These are phyloP conservation scores for Kryptopterus vitreolus DNA, from an alignment of 2,797 vertebrate species.

Conservation along the genomic window DNA sequence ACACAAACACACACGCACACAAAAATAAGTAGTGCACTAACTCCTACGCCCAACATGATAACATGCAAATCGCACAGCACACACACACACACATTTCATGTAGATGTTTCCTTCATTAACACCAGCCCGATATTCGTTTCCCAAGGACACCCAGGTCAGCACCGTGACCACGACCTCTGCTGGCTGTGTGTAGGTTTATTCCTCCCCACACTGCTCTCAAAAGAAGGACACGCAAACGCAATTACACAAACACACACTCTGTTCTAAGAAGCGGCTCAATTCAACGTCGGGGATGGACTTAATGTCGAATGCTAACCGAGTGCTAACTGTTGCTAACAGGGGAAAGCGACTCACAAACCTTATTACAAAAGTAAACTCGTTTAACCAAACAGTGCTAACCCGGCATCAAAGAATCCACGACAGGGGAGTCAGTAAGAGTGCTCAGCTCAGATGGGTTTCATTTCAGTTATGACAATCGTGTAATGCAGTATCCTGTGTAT, in stretches of 20 bases:
- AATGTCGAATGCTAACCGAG: conserved; percentile 21
- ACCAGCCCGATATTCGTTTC: conserved; percentile 70
- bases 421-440: neutral
- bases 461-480: neutral
- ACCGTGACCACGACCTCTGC: conserved; percentile 15
- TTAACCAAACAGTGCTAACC: conserved; percentile 17
- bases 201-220: neutral
- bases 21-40: conserved; percentile 4
- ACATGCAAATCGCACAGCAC: conserved; percentile 1
- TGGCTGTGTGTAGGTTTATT: conserved; percentile 13
- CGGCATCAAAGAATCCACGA: conserved; percentile 1
- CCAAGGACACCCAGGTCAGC: conserved; percentile 50
- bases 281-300: conserved; percentile 17
- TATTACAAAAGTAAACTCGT: conserved; percentile 1
- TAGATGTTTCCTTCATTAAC: conserved; percentile 59
- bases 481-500: neutral
- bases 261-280: neutral
- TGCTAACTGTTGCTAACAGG: conserved; percentile 10
- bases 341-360: neutral
- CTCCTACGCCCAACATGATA: conserved; percentile 7
- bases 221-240: conserved; percentile 19
- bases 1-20: conserved; percentile 6
- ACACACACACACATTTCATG: conserved; percentile 3
- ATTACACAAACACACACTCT: conserved; percentile 40
- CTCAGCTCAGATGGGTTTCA: neutral